Evolutionary conservation across 1,140 invertebrate genomes (phyloP), one percentile per base, ranked within the genome.

Genomic region (Phortica variegata): DNA sequence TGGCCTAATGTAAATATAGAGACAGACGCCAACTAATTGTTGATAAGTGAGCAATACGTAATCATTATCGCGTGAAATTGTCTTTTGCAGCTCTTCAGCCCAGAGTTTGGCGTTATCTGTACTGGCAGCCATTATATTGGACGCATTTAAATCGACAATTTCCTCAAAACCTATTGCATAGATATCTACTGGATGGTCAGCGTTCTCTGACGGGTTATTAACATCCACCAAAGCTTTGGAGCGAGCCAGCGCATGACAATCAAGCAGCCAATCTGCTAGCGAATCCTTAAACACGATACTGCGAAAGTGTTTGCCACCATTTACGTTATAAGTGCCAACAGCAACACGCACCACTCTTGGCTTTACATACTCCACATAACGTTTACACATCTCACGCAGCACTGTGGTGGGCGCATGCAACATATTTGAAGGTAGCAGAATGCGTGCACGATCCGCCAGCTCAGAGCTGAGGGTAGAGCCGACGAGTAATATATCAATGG

Each of bases 101-200:
- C 96, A 99, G 38, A 90, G 85, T 78, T 89, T 90, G 26, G 96
- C 93, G 82, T 99, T 99, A 56, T 96, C 93, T 3, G 90, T 90
- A 77, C 94, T 97, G 9, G 94, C 91, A 55, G 92, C 94, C 79
- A 99, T 88, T 56, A 99, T 99, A 76, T 99, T 99, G 47, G 90
- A 90, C 3, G 97, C 97, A 83, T 97, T 99, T 37, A 99, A 80
- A 80, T 99, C 97, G 8, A 99, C 96, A 58, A 99, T 98, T 84
- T 99, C 97, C 79, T 99, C 91, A 80, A 99, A 98, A 15, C 97
- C 97, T 72, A 99, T 93, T 3, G 93, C 95, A 82, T 89, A 98
- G 45, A 99, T 90, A 78, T 98, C 95, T 23, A 89, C 84, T 32
- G 87, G 86, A 54, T 84, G 79, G 58, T 81, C 81, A 51, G 53